Percentiles rank a stretch among this genome's conserved stretches.
These are phyloP conservation scores for Carlito syrichta DNA, from an alignment of 2,113 vertebrate genomes.

Conservation along the genomic window DNA sequence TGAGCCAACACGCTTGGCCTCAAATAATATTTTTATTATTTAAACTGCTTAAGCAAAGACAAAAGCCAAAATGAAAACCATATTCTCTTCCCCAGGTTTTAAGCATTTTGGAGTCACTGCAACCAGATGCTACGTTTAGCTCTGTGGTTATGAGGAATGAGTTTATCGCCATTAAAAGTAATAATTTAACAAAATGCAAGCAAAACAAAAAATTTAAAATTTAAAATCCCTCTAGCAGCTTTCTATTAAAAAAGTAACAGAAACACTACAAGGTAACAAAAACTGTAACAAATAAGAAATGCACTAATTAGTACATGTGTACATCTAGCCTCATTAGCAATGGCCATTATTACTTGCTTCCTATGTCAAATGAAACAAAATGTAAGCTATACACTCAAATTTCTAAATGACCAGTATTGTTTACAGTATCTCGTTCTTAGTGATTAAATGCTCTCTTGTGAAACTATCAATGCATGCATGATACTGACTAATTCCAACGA, in stretches of 20 bases:
- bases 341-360: background rate
- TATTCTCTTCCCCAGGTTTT: background rate
- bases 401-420: conserved; percentile 12
- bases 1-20: no score
- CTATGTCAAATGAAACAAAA: conserved; percentile 22
- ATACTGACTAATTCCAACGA: background rate
- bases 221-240: background rate
- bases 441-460: background rate
- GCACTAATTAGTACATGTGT: background rate
- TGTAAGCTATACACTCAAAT: conserved; percentile 11
- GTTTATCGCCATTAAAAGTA: background rate
- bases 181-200: conserved; percentile 45
- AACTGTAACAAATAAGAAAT: background rate
- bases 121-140: background rate
- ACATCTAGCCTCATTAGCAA: background rate
- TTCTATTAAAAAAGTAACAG: background rate
- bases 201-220: conserved; percentile 30
- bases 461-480: background rate
- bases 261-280: background rate
- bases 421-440: background rate
- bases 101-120: background rate
- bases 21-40: conserved; percentile 18
- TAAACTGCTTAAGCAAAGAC: conserved; percentile 8
- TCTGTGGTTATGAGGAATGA: background rate
- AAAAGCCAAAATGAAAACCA: conserved; percentile 22